These are phyloP conservation scores for Chinchilla lanigera DNA, from an alignment of 2,113 vertebrate species.

Conservation along the genomic window DNA sequence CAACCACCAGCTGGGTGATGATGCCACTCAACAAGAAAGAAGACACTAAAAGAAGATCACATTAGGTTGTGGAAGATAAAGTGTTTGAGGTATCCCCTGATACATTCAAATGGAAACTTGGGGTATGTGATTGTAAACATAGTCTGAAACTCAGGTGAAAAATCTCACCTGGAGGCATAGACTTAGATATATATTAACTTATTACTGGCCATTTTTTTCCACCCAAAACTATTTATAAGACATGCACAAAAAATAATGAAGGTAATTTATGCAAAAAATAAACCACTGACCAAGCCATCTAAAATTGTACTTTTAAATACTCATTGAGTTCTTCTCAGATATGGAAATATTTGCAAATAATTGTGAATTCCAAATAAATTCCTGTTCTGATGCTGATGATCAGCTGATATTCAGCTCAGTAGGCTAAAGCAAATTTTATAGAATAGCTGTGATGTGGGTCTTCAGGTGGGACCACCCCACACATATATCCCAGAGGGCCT, in stretches of 20 bases:
- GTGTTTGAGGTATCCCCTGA: not conserved
- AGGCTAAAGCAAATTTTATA: not conserved
- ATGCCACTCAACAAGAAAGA: not conserved
- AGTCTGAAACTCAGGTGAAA: not conserved
- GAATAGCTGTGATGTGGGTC: not conserved
- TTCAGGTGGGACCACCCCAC: not conserved
- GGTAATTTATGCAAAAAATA: not conserved
- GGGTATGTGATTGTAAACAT: not conserved
- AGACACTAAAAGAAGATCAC: not conserved
- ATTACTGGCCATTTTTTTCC: not conserved
- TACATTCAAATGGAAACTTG: not conserved
- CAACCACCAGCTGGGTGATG: not conserved
- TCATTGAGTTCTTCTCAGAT: not conserved
- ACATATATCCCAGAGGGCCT: not conserved
- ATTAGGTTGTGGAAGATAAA: not conserved
- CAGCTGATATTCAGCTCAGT: not conserved
- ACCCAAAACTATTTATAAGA: not conserved
- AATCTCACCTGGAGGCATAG: not conserved
- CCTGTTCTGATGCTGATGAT: not conserved
- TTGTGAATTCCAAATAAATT: not conserved
- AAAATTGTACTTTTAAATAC: slow-evolving; percentile 6
- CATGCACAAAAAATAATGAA: not conserved
- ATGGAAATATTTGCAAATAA: not conserved
- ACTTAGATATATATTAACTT: not conserved
- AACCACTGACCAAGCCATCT: not conserved